These are phyloP conservation scores for Semnornis frantzii DNA, from an alignment of 2,113 vertebrate genomes.

Conservation along the genomic window DNA sequence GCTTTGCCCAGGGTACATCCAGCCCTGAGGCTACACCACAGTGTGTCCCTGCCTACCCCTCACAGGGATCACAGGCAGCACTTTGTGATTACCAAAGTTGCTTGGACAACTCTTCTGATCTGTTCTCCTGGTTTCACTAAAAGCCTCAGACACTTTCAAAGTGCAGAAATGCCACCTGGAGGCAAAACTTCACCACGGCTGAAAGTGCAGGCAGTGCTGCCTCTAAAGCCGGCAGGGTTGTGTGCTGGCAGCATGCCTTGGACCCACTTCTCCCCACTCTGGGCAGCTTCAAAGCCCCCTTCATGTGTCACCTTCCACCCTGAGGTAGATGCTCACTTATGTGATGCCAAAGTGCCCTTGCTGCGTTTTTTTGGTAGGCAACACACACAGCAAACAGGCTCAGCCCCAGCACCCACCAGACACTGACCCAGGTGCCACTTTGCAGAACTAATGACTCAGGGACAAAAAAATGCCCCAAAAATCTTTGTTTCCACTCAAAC, in stretches of 20 bases:
- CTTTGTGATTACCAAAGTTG: neutral
- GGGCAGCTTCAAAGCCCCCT: neutral
- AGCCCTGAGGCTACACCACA: neutral
- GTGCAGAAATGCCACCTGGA: constrained; percentile 52
- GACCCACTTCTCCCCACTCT: neutral
- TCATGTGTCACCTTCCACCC: fast-evolving
- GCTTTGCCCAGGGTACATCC: neutral
- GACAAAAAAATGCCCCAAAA: fast-evolving
- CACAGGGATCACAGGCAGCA: neutral
- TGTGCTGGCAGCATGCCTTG: fast-evolving
- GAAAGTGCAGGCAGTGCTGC: neutral
- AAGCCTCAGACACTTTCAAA: neutral
- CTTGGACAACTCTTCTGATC: neutral
- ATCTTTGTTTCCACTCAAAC: neutral
- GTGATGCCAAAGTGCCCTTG: neutral
- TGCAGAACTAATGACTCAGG: neutral
- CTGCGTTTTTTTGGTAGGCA: neutral
- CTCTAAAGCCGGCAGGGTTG: neutral
- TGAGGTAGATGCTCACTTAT: neutral
- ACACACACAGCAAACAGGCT: fast-evolving
- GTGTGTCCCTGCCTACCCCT: neutral
- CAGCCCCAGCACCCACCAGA: neutral
- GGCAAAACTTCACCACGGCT: neutral
- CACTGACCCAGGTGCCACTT: fast-evolving
- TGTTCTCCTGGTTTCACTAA: fast-evolving